Evolutionary conservation across 2,797 vertebrate genomes (phyloP).

Genomic region (Myotis findleyi): DNA sequence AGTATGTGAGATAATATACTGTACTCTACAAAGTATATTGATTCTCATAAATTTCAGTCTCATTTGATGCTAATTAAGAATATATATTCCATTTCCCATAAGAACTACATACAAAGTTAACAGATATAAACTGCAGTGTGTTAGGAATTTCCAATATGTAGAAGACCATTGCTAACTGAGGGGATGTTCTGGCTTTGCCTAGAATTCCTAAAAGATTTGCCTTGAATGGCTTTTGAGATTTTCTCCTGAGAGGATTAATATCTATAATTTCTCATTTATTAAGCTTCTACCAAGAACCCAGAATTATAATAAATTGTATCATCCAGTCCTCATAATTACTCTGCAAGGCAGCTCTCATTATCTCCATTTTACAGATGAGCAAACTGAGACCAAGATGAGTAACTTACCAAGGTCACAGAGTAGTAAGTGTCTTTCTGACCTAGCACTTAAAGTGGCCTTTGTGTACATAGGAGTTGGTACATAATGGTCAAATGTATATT

Average conservation of each 20-base stretch:
- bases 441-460: not conserved
- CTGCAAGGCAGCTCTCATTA: not conserved
- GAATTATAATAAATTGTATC: not conserved
- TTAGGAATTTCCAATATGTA: not conserved
- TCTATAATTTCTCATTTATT: not conserved
- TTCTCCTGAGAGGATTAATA: not conserved
- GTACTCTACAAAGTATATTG: not conserved
- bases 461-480: not conserved
- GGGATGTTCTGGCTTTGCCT: not conserved
- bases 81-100: not conserved
- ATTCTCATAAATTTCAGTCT: conserved; percentile 25
- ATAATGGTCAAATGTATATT: not conserved
- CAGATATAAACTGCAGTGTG: not conserved
- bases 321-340: not conserved
- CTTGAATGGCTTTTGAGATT: not conserved
- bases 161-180: not conserved
- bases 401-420: not conserved
- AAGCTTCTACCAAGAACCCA: not conserved
- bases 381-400: not conserved
- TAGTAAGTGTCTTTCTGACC: not conserved
- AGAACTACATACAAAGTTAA: not conserved
- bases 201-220: conserved; percentile 23
- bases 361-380: not conserved
- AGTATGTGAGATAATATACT: not conserved
- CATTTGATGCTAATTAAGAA: not conserved